Evolutionary conservation across 2,888 invertebrate species (phyloP), one percentile per base, ranked within the genome.

Genomic region (Xanthia togata): DNA sequence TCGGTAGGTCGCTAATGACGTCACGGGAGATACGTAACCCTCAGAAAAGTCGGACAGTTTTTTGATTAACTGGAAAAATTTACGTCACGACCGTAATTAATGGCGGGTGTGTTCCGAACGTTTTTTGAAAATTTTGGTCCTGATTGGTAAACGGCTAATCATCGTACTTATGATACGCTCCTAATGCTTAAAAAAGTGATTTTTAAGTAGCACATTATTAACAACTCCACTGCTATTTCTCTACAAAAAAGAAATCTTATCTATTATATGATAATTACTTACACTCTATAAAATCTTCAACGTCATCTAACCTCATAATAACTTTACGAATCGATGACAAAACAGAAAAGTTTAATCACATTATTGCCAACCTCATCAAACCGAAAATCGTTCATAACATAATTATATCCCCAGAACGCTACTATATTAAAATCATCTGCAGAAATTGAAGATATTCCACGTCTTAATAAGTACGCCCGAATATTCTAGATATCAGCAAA

Each of bases 401-500:
- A 86, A 87, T 86, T 83, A 77, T 63, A 73, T 83, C 59, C 38
- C 62, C 59, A 76, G 70, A 80, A 60, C 64, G 89, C 89, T 91
- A 93, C 93, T 94, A 92, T 93, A 94, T 94, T 94, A 93, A 94
- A 94, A 93, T 92, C 90, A 93, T 92, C 91, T 90, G 88, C 88
- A 90, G 91, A 91, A 93, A 93, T 92, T 91, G 93, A 93, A 93
- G 93, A 93, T 93, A 94, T 94, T 94, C 92, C 90, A 90, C 93
- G 89, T 93, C 93, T 95, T 94, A 94, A 94, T 95, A 94, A 94
- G 93, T 90, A 90, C 90, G 91, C 93, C 92, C 93, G 91, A 96
- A 96, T 94, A 95, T 95, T 96, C 94, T 93, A 94, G 95, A 95
- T 95, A 96, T 96, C 96, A 94, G 95, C 93, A 90, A 80, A 93